Conservation (phyloP, 2,888 invertebrate species). For the Campoletis raptor region DNA sequence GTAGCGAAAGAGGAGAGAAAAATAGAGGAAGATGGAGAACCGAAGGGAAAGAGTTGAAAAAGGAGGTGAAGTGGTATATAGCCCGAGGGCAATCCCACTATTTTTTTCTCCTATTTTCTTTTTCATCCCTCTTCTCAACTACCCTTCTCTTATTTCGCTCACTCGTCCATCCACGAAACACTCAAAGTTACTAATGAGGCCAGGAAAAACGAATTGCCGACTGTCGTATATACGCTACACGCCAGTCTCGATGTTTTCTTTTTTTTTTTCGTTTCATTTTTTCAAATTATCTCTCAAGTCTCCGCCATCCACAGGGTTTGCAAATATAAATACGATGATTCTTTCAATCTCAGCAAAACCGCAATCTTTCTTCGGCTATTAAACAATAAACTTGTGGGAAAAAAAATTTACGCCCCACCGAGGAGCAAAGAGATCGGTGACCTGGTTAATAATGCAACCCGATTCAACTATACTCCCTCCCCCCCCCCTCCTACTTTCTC, state of each 20-base stretch:
- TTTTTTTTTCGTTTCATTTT: slow-evolving; percentile 24
- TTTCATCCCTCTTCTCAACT: slow-evolving; percentile 54
- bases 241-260: not conserved
- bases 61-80: slow-evolving; percentile 53
- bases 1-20: slow-evolving; percentile 4
- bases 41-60: slow-evolving; percentile 31
- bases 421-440: slow-evolving; percentile 63
- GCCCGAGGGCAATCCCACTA: slow-evolving; percentile 58
- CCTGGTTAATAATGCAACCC: slow-evolving; percentile 60
- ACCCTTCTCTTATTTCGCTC: slow-evolving; percentile 59
- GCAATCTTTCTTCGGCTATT: slow-evolving; percentile 41
- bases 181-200: slow-evolving; percentile 67
- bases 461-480: slow-evolving; percentile 1
- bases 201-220: slow-evolving; percentile 61
- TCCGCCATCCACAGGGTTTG: slow-evolving; percentile 10
- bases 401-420: slow-evolving; percentile 48
- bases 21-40: not conserved
- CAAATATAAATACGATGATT: slow-evolving; percentile 27
- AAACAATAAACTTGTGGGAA: slow-evolving; percentile 59
- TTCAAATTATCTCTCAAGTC: slow-evolving; percentile 20
- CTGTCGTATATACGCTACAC: slow-evolving; percentile 11
- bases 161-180: slow-evolving; percentile 56
- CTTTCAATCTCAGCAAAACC: slow-evolving; percentile 44
- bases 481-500: not conserved
- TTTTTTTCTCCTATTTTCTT: slow-evolving; percentile 22